These are phyloP conservation scores for Orthosia cruda DNA, from an alignment of 2,888 invertebrate species.

Conservation along the genomic window DNA sequence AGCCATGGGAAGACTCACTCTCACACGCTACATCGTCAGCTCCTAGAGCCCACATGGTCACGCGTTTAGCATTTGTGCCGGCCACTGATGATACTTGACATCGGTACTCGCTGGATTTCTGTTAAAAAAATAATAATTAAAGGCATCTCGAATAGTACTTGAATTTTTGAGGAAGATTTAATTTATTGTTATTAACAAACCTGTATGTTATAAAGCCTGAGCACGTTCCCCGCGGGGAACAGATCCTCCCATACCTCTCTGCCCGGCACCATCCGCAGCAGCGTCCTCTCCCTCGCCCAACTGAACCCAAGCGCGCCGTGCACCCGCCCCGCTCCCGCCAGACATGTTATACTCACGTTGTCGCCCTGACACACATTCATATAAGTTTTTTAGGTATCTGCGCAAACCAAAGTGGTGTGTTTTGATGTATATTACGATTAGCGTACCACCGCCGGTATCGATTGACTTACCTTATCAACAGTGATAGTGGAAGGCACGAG, in stretches of 20 bases:
- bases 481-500: too few relatives aligned
- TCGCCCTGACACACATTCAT: too few relatives aligned
- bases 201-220: constrained; percentile 95
- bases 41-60: constrained; percentile 93
- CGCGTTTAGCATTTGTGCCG: constrained; percentile 88
- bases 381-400: too few relatives aligned
- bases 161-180: too few relatives aligned
- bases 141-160: not conserved
- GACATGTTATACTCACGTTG: constrained; percentile 91
- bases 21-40: constrained; percentile 90
- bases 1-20: constrained; percentile 91
- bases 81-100: constrained; percentile 93
- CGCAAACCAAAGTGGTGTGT: too few relatives aligned
- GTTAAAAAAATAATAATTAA: constrained; percentile 27
- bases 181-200: constrained; percentile 81
- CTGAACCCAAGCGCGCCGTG: too few relatives aligned
- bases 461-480: too few relatives aligned
- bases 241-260: constrained; percentile 76
- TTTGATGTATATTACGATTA: too few relatives aligned
- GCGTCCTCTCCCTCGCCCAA: too few relatives aligned
- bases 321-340: constrained; percentile 92
- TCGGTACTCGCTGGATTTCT: constrained; percentile 95
- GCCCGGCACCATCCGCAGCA: too few relatives aligned
- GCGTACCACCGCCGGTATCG: too few relatives aligned
- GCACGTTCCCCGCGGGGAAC: constrained; percentile 96